Base-by-base conservation (phyloP, 92 coral and sea anemone species). In the Palythoa heliodiscus region DNA sequence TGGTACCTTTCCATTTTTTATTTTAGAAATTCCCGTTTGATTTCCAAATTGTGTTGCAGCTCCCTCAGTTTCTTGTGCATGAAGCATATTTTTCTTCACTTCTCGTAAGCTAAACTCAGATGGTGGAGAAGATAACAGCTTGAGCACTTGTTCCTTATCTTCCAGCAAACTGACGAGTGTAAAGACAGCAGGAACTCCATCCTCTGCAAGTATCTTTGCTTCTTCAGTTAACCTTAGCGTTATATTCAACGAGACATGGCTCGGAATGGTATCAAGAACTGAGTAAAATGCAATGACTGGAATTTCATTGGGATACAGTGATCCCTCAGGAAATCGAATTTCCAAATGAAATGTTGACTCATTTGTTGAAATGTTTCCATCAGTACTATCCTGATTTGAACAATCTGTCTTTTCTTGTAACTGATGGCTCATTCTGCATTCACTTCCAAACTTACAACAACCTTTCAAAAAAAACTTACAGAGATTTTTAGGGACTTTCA, bases 231-330 rank as follows among this genome's bases (percentile, higher is more conserved):
- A 84, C 71, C 89, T 76, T 73, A 92, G 24, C 69, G 92, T 92
- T 53, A 94, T 88, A 84, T 92, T 94, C 39, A 94, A 90, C 39
- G 93, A 92, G 29, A 89, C 92, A 77, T 82, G 82, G 13, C 89
- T 71, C 12, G 98, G 93, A 63, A 90, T 53, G 1, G 54, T 73
- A 40, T 92, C 93, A 86, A 87, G 77, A 19, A 92, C 87, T 22
- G 92, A 93, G 73, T 92, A 90, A 87, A 94, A 92, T 52, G 87
- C 94, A 53, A 94, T 84, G 38, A 94, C 10, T 61, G 98, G 95
- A 40, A 91, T 91, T 83, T 94, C 98, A 92, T 86, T 88, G 16
- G 98, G 98, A 78, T 94, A 94, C 3, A 92, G 84, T 14, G 93
- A 92, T 48, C 91, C 89, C 58, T 92, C 85, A 48, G 92, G 86